Conservation (phyloP, 1,140 invertebrate genomes). For the Pseudomyrmex gracilis region DNA sequence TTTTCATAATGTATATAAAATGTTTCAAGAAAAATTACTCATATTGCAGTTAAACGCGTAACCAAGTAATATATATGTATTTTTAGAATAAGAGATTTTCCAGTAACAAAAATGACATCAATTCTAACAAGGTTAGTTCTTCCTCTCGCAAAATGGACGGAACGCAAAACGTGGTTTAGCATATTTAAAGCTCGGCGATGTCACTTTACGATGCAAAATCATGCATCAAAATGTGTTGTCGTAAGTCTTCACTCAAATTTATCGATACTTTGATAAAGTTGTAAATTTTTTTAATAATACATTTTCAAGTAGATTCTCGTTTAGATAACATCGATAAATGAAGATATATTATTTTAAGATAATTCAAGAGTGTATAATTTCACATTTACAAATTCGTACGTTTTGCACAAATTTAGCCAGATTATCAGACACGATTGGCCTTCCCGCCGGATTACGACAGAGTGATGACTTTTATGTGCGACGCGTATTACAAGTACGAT, state of each 20-base stretch:
- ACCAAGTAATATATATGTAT: neutral
- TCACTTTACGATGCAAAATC: neutral
- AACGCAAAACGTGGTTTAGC: neutral
- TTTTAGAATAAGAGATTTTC: neutral
- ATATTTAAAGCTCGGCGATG: neutral
- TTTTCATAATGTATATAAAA: neutral
- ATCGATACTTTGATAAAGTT: neutral
- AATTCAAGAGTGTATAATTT: too few species aligned
- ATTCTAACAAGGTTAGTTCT: neutral
- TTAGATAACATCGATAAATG: neutral
- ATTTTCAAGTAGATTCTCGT: neutral
- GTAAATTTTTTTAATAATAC: neutral
- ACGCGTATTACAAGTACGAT: slow-evolving; percentile 75
- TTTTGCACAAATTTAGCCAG: neutral
- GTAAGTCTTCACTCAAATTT: slow-evolving; percentile 41
- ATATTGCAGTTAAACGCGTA: too few species aligned
- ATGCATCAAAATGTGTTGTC: neutral
- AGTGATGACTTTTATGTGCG: slow-evolving; percentile 76
- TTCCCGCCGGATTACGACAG: slow-evolving; percentile 73
- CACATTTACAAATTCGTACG: too few species aligned
- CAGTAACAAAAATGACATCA: slow-evolving; percentile 29
- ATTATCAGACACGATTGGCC: slow-evolving; percentile 72
- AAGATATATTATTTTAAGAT: neutral
- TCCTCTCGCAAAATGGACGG: neutral
- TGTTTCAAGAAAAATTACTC: neutral